Base-by-base conservation (phyloP, 2,888 invertebrate species). In the Ectobius pallidus region DNA sequence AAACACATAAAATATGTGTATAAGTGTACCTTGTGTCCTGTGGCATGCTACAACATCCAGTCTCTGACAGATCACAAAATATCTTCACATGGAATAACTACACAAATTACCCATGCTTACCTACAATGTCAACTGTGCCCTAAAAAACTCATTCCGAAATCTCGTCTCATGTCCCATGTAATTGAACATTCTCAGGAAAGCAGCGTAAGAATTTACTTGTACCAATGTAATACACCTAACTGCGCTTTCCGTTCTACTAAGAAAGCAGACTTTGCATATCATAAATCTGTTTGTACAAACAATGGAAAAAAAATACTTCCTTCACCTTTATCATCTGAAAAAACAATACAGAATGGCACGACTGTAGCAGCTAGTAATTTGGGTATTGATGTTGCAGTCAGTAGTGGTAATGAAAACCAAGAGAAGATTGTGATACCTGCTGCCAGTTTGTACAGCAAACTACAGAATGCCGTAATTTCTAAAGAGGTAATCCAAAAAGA, bases 41-140 rank as follows among this genome's bases (percentile, higher is more conserved):
- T 72, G 18, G 72, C 69, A 34, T 72, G 72, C 44, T 72, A 62
- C 34, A 69, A 27, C 14, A 20, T 49, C 1, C 20, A 69, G 9
- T 22, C 69, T 30, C 34, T 72, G 42, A 14, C 32, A 2, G 69
- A 72, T 3, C 72, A 72, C 49, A 72, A 72, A 27, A 6, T 62
- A 6, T 69, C 34, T 16, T 22, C 22, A n/a, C 72, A 72, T 27
- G 44, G 46, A 18, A 25, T 20, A 11, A n/a, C 27, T 16, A 18
- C 44, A 18, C 9, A 27, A 27, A 25, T 18, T 2, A 44, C 65
- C 25, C 44, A 62, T 62, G 20, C 69, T 7, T 72, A 69, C 42
- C 69, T 69, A 22, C 72, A 69, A 46, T 72, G 72, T 32, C 61
- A 69, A 30, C 22, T 72, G 18, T 72, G 72, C 27, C 69, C 69